Percentiles rank a stretch among this genome's conserved stretches.
Evolutionary conservation across 2,888 invertebrate species (phyloP).

Genomic region (Platynereis dumerilii): DNA sequence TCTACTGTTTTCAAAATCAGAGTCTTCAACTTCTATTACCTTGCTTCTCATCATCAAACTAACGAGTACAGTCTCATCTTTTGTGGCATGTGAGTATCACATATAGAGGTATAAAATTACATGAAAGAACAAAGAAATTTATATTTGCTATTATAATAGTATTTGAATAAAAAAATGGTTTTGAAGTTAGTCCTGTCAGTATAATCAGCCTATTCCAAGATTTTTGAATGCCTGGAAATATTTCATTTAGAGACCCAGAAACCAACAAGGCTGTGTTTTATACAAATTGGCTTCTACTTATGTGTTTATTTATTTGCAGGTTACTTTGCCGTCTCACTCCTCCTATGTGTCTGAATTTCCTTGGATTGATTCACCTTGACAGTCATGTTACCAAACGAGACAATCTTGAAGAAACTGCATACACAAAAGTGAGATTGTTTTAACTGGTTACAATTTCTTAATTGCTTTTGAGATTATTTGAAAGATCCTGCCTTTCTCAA

Average conservation of each 20-base stretch:
- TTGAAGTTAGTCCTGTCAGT: too few relatives aligned
- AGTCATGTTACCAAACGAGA: conserved; percentile 77
- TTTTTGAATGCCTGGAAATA: too few relatives aligned
- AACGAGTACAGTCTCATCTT: conserved; percentile 99
- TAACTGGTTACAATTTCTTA: background rate
- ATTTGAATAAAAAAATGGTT: too few relatives aligned
- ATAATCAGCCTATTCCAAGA: too few relatives aligned
- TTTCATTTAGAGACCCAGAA: too few relatives aligned
- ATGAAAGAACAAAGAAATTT: too few relatives aligned
- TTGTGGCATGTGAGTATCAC: conserved; percentile 82
- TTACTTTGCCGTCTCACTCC: conserved; percentile 94
- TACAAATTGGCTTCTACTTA: too few relatives aligned
- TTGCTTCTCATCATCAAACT: conserved; percentile 97
- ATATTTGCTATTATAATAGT: too few relatives aligned
- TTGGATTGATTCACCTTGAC: conserved; percentile 97
- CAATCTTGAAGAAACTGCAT: conserved; percentile 77
- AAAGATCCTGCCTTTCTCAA: too few relatives aligned
- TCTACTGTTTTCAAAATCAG: conserved; percentile 96
- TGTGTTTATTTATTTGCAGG: too few relatives aligned
- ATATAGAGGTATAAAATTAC: background rate
- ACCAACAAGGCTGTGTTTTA: too few relatives aligned
- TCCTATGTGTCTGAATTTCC: conserved; percentile 97
- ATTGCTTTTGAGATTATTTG: too few relatives aligned
- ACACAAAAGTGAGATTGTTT: conserved; percentile 73
- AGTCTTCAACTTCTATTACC: conserved; percentile 93